Base-by-base conservation (phyloP, 2,888 invertebrate genomes). In the Thymelicus acteon region DNA sequence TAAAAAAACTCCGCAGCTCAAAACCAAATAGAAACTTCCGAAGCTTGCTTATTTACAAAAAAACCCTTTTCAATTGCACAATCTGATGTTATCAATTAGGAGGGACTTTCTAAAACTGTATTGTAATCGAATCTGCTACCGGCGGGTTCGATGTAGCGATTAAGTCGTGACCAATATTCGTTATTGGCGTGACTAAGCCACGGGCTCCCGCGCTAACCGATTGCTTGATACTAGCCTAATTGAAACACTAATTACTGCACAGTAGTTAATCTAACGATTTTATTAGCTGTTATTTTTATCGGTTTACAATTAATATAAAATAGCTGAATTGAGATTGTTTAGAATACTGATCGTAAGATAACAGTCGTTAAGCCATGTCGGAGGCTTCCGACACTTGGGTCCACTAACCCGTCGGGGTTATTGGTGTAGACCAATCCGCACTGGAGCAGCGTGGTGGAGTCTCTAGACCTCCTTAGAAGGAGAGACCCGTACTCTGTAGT, bases 111-210 rank as follows among this genome's bases (percentile, higher is more conserved):
- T 80, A 80, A 84, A 82, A 78, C 63, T 69, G 47, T 79, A 77
- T 79, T 76, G 78, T 80, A 82, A 85, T 83, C 79, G 80, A 79
- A 81, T 80, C 79, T 77, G 84, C 86, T 88, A 85, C 88, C 79
- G 85, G 82, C 82, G 85, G 84, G 80, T 7, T 6, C 80, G 76
- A 86, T 85, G 79, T 79, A 72, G 85, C 86, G 90, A 90, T 90
- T 89, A 91, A 90, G 89, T 86, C 82, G 87, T 85, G 85, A 81
- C 83, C 82, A 86, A 85, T 86, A 88, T 87, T 87, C 82, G 82
- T 85, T 86, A 88, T 82, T 82, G 85, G 85, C 88, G 85, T 88
- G 81, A 82, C 87, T 85, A 83, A 89, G 80, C 76, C 78, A 83
- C 82, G 85, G 84, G 82, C 64, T 64, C 73, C 37, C 44, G 54